Conservation (phyloP, 2,888 invertebrate species). For the Caradrina kadenii region DNA sequence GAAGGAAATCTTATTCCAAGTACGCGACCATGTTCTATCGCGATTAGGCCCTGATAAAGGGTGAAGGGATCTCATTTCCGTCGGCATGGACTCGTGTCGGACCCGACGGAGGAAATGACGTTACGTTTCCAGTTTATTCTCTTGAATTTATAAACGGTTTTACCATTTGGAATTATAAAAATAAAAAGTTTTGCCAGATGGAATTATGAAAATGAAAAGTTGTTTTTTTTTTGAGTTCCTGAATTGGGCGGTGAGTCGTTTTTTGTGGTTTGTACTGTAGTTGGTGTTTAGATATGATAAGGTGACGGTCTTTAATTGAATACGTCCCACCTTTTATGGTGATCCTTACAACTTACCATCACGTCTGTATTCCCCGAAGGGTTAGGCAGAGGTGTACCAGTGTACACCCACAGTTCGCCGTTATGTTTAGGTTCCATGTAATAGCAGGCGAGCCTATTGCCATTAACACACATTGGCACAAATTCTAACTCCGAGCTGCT, state of each 20-base stretch:
- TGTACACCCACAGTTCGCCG: too few species aligned
- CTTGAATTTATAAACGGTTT: conserved; percentile 70
- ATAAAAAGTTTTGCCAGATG: conserved; percentile 36
- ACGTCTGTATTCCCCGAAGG: too few species aligned
- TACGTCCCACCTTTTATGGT: too few species aligned
- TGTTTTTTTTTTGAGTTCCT: conserved; percentile 6
- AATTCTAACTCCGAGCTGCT: too few species aligned
- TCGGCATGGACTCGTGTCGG: conserved; percentile 73
- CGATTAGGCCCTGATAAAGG: conserved; percentile 81
- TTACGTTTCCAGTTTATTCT: conserved; percentile 71
- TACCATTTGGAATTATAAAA: conserved; percentile 54
- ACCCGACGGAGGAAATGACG: conserved; percentile 75
- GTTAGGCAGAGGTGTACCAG: too few species aligned
- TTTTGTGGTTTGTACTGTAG: background rate
- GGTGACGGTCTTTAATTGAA: background rate
- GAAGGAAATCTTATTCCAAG: conserved; percentile 70
- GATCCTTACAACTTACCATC: too few species aligned
- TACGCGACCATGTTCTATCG: conserved; percentile 74
- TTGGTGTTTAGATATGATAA: background rate
- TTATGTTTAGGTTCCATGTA: too few species aligned
- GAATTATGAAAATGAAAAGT: conserved; percentile 32
- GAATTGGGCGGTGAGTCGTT: background rate
- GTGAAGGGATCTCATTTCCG: conserved; percentile 81
- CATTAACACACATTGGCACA: too few species aligned
- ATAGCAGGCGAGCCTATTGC: too few species aligned